A percentile compares a stretch with the other conserved stretches of the same genome.
These are phyloP conservation scores for Cactoblastis cactorum DNA, from an alignment of 2,888 invertebrate genomes.

Conservation along the genomic window DNA sequence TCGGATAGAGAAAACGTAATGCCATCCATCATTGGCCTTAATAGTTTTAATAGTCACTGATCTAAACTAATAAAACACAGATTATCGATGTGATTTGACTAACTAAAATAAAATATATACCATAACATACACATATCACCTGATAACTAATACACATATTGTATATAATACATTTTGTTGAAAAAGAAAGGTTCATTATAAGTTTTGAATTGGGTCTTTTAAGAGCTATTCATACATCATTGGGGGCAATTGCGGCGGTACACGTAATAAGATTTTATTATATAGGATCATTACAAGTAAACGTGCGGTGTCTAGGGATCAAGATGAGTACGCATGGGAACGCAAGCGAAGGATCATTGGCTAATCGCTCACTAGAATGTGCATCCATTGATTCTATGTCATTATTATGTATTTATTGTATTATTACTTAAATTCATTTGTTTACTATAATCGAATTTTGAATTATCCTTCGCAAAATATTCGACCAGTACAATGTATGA, in stretches of 20 bases:
- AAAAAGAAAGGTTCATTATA: too few relatives aligned
- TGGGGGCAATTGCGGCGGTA: conserved; percentile 54
- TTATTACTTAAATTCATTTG: conserved; percentile 2
- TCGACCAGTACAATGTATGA: conserved; percentile 45
- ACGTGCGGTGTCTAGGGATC: conserved; percentile 65
- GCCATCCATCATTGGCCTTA: conserved; percentile 51
- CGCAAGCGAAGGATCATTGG: conserved; percentile 42
- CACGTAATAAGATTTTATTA: conserved; percentile 70
- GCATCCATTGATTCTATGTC: conserved; percentile 28
- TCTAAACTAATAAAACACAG: conserved; percentile 10
- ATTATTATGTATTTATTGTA: conserved; percentile 21
- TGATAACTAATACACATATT: too few relatives aligned
- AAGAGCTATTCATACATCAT: conserved; percentile 56
- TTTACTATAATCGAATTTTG: conserved; percentile 8
- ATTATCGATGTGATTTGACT: not conserved
- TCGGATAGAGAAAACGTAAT: conserved; percentile 53
- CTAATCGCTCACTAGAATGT: conserved; percentile 39
- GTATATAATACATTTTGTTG: too few relatives aligned
- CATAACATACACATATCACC: not conserved
- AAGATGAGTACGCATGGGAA: conserved; percentile 55
- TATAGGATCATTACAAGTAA: conserved; percentile 62
- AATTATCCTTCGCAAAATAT: conserved; percentile 37
- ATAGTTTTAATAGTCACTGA: conserved; percentile 37
- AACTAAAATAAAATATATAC: not conserved
- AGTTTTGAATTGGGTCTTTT: conserved; percentile 46